phyloP scores from a whole-genome alignment of 2,113 vertebrate genomes.

The Actenoides lindsayi region DNA sequence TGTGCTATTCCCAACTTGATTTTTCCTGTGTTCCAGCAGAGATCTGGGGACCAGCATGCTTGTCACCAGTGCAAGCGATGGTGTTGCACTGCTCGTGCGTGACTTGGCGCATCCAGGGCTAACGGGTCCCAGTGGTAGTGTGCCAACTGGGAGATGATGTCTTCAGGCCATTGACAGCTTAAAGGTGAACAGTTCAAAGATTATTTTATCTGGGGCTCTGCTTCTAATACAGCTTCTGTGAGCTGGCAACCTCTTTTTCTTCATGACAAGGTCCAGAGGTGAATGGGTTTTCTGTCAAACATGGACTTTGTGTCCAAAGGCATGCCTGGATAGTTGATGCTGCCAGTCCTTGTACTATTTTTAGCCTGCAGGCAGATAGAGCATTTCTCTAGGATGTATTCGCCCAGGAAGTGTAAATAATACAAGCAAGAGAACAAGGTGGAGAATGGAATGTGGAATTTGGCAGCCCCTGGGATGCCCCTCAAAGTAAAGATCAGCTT shows the following conservation, averaged over 20 bases:
- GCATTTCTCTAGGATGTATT: background rate
- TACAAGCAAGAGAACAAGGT: background rate
- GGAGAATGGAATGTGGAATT: background rate
- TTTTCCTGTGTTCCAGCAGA: background rate
- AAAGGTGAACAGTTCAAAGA: background rate
- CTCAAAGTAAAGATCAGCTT: background rate
- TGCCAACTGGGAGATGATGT: background rate
- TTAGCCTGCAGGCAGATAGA: background rate
- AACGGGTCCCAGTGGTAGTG: background rate
- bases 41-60: background rate
- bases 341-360: background rate
- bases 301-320: background rate
- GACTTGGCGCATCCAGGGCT: background rate
- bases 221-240: background rate
- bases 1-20: background rate
- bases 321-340: background rate
- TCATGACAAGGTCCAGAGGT: background rate
- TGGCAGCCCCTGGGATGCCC: background rate
- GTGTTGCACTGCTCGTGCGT: background rate
- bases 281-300: background rate
- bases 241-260: background rate
- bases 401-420: background rate
- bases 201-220: background rate
- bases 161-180: background rate
- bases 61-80: background rate